Evolutionary conservation across 2,888 invertebrate genomes (phyloP).

Genomic region (Amblyjoppa fuscipennis): DNA sequence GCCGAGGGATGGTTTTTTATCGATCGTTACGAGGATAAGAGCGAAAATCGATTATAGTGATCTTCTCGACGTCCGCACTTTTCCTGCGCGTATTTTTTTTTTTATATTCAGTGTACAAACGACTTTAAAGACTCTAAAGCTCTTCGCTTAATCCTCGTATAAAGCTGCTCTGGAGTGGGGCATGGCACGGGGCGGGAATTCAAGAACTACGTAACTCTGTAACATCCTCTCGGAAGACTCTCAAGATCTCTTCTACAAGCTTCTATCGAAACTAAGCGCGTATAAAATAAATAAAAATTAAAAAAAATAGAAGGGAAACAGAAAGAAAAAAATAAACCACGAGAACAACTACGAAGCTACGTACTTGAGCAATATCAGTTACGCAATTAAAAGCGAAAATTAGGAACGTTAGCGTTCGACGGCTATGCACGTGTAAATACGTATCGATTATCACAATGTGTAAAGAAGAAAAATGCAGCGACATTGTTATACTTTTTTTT

Average conservation of each 20-base stretch:
- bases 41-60: constrained; percentile 4
- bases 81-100: constrained; percentile 17
- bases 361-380: constrained; percentile 69
- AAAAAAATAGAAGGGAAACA: constrained; percentile 30
- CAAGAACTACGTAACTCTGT: constrained; percentile 53
- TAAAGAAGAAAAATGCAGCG: constrained; percentile 75
- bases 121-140: constrained; percentile 57
- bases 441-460: constrained; percentile 79
- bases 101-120: constrained; percentile 49
- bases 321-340: constrained; percentile 46
- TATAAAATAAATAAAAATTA: constrained; percentile 39
- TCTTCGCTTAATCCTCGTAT: constrained; percentile 62
- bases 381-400: constrained; percentile 65
- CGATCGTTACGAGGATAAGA: constrained; percentile 1
- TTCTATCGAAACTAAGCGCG: constrained; percentile 62
- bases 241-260: constrained; percentile 38
- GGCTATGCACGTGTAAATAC: constrained; percentile 67
- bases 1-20: constrained; percentile 8
- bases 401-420: constrained; percentile 70
- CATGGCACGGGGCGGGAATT: constrained; percentile 57
- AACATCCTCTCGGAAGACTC: constrained; percentile 45
- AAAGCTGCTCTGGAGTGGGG: constrained; percentile 61
- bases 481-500: constrained; percentile 42
- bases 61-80: constrained; percentile 43
- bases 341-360: constrained; percentile 66